Evolutionary conservation across 2,888 invertebrate genomes (phyloP).

Genomic region (Alsophila aescularia): DNA sequence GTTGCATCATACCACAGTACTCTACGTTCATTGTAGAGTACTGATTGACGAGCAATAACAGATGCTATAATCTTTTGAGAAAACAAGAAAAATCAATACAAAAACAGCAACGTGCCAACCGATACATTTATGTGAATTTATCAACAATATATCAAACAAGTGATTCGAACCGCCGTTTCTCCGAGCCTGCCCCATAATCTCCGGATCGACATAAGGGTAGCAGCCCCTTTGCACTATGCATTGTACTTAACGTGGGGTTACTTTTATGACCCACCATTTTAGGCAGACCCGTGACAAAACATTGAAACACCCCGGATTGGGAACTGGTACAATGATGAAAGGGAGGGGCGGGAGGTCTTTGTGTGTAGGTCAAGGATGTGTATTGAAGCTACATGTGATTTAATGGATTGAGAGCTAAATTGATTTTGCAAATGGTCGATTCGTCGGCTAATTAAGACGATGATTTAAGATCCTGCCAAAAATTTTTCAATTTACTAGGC

Average conservation of each 20-base stretch:
- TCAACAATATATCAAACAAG: slow-evolving; percentile 60
- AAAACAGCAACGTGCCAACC: slow-evolving; percentile 25
- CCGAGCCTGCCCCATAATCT: slow-evolving; percentile 58
- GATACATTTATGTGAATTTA: slow-evolving; percentile 40
- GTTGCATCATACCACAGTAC: too few relatives aligned
- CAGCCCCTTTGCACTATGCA: slow-evolving; percentile 74
- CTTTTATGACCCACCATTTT: slow-evolving; percentile 70
- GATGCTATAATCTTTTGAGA: too few relatives aligned
- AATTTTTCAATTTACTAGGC: too few relatives aligned
- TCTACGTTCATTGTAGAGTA: too few relatives aligned
- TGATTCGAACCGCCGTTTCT: slow-evolving; percentile 64
- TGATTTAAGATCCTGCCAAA: slow-evolving; percentile 4
- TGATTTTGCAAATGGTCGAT: slow-evolving; percentile 71
- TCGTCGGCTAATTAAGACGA: slow-evolving; percentile 48
- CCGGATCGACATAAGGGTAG: slow-evolving; percentile 61
- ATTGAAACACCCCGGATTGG: slow-evolving; percentile 50
- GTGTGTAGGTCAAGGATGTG: slow-evolving; percentile 54
- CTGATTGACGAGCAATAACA: too few relatives aligned
- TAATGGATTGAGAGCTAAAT: slow-evolving; percentile 80
- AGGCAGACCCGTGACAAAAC: slow-evolving; percentile 50
- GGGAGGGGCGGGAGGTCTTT: slow-evolving; percentile 45
- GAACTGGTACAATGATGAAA: slow-evolving; percentile 38
- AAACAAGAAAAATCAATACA: slow-evolving; percentile 12
- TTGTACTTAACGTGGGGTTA: slow-evolving; percentile 78
- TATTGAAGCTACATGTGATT: slow-evolving; percentile 74